Evolutionary conservation across 1,140 invertebrate species (phyloP), one percentile per base, ranked within the genome.

Genomic region (Delia radicum): DNA sequence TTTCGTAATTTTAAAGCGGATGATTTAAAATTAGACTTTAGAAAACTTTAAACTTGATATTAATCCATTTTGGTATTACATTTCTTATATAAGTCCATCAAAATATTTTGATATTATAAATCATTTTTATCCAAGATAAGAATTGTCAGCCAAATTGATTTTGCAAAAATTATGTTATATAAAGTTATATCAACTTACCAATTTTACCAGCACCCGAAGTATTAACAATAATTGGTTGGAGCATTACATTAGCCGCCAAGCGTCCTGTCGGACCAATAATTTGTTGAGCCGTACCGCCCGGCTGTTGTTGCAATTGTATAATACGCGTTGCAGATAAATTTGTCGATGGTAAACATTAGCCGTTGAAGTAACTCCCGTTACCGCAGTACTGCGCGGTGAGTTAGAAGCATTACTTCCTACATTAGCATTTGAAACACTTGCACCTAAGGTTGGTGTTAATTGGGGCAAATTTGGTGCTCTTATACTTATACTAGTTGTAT

Each of bases 401-500:
- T 76, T 76, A 0, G 78, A 80, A 2, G 79, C 73, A 0, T 55
- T 55, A 55, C 8, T 55, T 75, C 77, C 33, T 7, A 79, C 78
- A n/a, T 79, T 81, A 0, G 48, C 79, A 5, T 79, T 79, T 1
- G 80, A 77, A 0, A 80, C 79, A 62, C 79, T 81, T 2, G 81
- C 77, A 13, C 75, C 74, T 8, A 78, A 28, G 1, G 77, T 78
- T 7, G 84, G 79, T 83, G 83, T 0, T 82, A 81, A n/a, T n/a
- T n/a, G n/a, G n/a, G n/a, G n/a, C 33, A 86, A 79, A 76, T 79
- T 86, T 0, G 85, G 85, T 8, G 85, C 80, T 8, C 85, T 75
- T 69, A 86, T 84, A 71, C 84, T 86, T 2, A 86, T 86, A 79
- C 81, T 85, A 1, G 82, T 85, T 1, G 82, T 84, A 63, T 85